Evolutionary conservation across 2,797 vertebrate genomes (phyloP).

Genomic region (Pangasius sanitwongsei): DNA sequence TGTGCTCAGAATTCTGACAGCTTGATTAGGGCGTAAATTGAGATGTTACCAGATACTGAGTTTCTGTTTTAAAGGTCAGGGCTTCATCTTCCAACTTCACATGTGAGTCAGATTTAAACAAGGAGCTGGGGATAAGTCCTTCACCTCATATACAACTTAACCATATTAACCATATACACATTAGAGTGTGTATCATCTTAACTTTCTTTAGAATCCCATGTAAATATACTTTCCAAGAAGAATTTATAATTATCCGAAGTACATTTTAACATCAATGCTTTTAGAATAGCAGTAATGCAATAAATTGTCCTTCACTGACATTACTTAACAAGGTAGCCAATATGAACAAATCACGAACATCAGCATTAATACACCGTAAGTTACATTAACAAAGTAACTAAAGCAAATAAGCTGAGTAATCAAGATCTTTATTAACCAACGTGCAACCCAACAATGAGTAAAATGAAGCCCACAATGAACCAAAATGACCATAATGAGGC

Average conservation of each 20-base stretch:
- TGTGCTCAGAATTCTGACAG: conserved; percentile 20
- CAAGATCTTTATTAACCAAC: not conserved
- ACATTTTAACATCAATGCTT: not conserved
- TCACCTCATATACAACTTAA: not conserved
- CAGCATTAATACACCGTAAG: not conserved
- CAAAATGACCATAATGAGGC: not conserved
- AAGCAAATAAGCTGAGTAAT: not conserved
- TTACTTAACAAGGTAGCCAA: not conserved
- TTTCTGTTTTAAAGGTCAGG: conserved; percentile 24
- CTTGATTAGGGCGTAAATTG: conserved; percentile 18
- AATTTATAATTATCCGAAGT: not conserved
- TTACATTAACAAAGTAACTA: not conserved
- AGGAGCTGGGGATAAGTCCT: not conserved
- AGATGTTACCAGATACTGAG: not conserved
- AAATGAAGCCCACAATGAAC: not conserved
- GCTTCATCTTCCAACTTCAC: not conserved
- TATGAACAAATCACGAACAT: not conserved
- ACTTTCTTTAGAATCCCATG: not conserved
- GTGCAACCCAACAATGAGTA: not conserved
- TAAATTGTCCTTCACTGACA: not conserved
- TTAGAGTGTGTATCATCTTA: not conserved
- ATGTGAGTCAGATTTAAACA: not conserved
- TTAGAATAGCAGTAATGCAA: not conserved
- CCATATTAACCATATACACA: not conserved
- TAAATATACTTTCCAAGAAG: not conserved